Evolutionary conservation across 2,113 vertebrate genomes (phyloP).

Genomic region (Beaufortia kweichowensis): DNA sequence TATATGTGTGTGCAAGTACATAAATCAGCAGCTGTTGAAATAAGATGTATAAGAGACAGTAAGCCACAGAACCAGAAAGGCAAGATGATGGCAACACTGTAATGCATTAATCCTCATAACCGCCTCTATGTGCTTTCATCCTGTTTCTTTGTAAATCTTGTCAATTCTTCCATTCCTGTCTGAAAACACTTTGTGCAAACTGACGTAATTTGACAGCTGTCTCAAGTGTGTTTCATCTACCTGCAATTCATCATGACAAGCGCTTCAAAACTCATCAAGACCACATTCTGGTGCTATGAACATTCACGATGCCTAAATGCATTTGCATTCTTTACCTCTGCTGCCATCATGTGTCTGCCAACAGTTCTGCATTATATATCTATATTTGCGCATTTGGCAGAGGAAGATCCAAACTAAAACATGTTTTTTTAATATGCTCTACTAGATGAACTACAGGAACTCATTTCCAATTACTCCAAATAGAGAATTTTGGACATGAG

Average conservation of each 20-base stretch:
- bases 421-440: no score
- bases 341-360: slow-evolving; percentile 46
- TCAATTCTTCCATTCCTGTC: neutral
- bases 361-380: neutral
- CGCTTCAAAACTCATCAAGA: neutral
- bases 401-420: no score
- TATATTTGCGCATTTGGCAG: no score
- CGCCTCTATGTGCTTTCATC: neutral
- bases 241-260: neutral
- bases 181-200: neutral
- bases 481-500: no score
- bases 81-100: neutral
- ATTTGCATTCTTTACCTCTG: neutral
- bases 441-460: no score
- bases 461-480: no score
- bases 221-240: neutral
- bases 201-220: slow-evolving; percentile 2
- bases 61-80: slow-evolving; percentile 5
- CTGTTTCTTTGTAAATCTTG: slow-evolving; percentile 26
- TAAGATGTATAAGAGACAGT: slow-evolving; percentile 23
- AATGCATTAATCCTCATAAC: neutral
- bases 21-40: slow-evolving; percentile 41
- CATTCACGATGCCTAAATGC: neutral
- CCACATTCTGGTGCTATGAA: neutral
- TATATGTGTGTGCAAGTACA: slow-evolving; percentile 9